These are phyloP conservation scores for Chelonoidis abingdonii DNA, from an alignment of 2,113 vertebrate species.

Conservation along the genomic window DNA sequence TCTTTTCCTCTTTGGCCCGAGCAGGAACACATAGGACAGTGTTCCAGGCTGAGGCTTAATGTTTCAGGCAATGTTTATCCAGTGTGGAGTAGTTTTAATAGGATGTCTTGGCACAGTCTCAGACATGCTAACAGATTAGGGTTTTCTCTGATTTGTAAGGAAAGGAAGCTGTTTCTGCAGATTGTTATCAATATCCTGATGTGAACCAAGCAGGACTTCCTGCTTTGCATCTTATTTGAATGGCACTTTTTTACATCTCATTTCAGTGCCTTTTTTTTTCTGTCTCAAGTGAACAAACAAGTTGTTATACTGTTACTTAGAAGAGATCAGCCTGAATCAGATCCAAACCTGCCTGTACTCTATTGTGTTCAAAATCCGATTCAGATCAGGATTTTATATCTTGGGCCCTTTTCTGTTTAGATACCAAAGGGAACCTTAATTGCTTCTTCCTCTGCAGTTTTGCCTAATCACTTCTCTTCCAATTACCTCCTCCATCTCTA, in stretches of 20 bases:
- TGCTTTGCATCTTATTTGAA: not conserved
- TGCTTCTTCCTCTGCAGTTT: not conserved
- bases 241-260: not conserved
- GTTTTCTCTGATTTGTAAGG: not conserved
- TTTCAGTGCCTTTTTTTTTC: not conserved
- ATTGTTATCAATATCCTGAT: not conserved
- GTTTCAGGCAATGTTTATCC: constrained; percentile 34
- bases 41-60: not conserved
- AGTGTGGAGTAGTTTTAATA: constrained; percentile 30
- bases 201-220: constrained; percentile 10
- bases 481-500: not conserved
- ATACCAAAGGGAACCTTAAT: not conserved
- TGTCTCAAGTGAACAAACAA: not conserved
- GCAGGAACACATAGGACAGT: accelerated
- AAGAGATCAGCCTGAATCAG: not conserved
- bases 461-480: not conserved
- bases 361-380: not conserved
- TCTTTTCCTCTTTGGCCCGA: not conserved
- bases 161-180: constrained; percentile 52
- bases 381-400: not conserved
- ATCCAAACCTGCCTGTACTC: constrained; percentile 5
- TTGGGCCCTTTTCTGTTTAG: not conserved
- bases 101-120: constrained; percentile 33
- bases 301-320: not conserved
- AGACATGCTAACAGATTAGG: not conserved